Evolutionary conservation across 2,888 invertebrate genomes (phyloP), one percentile per base, ranked within the genome.

Genomic region (Pristionchus arcanus): DNA sequence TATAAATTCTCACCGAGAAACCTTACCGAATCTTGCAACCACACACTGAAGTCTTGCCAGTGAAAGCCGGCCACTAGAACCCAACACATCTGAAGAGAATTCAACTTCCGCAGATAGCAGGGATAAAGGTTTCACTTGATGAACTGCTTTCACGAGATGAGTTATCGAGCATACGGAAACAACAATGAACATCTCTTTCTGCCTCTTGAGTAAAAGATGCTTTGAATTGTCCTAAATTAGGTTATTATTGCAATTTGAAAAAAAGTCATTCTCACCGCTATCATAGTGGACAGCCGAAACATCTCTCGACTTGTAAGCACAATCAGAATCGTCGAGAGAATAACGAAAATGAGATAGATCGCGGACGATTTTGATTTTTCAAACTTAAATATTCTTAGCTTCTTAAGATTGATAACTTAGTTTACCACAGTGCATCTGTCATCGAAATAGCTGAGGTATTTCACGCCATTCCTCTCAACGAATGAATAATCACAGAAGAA

Each of bases 401-500:
- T 68, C 34, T 1, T 31, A 15, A 7, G 2, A 68, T 68, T 31
- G 68, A 28, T 31, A 9, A 68, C 19, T 16, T 49, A 13, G 9
- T 49, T 34, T 19, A 68, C 68, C 68, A 68, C 31, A 13, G 28
- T 68, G 68, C 68, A 68, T 2, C 19, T 68, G 13, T 68, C 31
- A 68, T 68, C 68, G 19, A 68, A 68, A 31, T 68, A 68, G 68
- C 31, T 68, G 31, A 68, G 16, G 34, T 68, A 68, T 28, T 31
- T 68, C 16, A 68, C 68, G 31, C 68, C 68, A 68, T 68, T 68
- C 15, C 31, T 68, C 31, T 68, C 68, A 16, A 16, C 15, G 31
- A 31, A 68, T 15, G 68, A 28, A 68, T 68, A 68, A 34, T 68
- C 68, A 34, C 68, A 68, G 68, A 68, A 68, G 68, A 68, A 68